Conservation (phyloP, 1,140 invertebrate genomes). For the Danaus plexippus region DNA sequence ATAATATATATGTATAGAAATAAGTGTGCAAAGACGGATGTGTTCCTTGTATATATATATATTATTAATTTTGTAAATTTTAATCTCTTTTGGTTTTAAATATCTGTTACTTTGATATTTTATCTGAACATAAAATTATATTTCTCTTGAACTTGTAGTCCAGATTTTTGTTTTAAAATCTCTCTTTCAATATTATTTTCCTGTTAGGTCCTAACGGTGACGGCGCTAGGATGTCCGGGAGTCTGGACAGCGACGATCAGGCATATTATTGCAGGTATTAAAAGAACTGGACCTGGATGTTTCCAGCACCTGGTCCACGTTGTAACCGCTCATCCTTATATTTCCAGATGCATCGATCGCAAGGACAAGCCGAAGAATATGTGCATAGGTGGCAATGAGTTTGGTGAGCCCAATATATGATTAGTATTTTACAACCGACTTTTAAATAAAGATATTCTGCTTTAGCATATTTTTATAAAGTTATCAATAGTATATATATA, state of each 20-base stretch:
- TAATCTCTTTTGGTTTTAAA: too few relatives aligned
- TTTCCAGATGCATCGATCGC: conserved; percentile 48
- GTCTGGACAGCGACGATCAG: conserved; percentile 43
- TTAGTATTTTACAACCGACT: conserved; percentile 4
- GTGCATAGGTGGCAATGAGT: conserved; percentile 43
- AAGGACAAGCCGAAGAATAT: conserved; percentile 48
- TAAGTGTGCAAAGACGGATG: too few relatives aligned
- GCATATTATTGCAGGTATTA: conserved; percentile 46
- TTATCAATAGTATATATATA: too few relatives aligned
- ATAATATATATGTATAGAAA: too few relatives aligned
- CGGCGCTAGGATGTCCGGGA: conserved; percentile 34
- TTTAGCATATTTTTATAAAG: too few relatives aligned
- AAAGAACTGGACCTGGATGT: not conserved
- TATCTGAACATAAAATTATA: too few relatives aligned
- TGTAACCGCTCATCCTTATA: not conserved
- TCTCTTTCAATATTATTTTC: conserved; percentile 1
- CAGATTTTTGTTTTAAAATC: too few relatives aligned
- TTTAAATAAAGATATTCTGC: not conserved
- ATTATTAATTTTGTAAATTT: too few relatives aligned
- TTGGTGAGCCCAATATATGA: conserved; percentile 37
- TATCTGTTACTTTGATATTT: too few relatives aligned
- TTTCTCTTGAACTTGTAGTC: too few relatives aligned
- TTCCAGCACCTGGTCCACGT: not conserved
- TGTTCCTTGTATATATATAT: too few relatives aligned
- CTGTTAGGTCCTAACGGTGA: conserved; percentile 31